Evolutionary conservation across 2,888 invertebrate species (phyloP).

Genomic region (Chaitophorus viminalis): DNA sequence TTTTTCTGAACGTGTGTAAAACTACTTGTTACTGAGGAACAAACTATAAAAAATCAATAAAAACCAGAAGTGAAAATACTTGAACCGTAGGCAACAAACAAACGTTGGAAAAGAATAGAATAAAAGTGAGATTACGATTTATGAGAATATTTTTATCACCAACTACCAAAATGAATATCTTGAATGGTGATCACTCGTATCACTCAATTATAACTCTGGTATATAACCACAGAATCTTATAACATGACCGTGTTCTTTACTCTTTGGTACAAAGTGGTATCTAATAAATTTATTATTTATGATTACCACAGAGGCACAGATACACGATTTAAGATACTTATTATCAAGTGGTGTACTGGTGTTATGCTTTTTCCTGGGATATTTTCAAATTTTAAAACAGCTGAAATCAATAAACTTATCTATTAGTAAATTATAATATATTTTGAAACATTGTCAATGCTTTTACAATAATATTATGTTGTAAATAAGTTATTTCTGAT

Average conservation of each 20-base stretch:
- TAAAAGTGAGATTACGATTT: not conserved
- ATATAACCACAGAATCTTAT: no score
- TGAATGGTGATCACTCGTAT: not conserved
- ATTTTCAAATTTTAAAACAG: not conserved
- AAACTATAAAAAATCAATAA: not conserved
- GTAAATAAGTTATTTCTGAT: not conserved
- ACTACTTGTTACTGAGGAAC: not conserved
- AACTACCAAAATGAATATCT: not conserved
- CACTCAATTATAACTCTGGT: no score
- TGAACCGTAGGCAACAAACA: not conserved
- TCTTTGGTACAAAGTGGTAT: no score
- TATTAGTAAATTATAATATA: not conserved
- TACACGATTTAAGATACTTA: no score
- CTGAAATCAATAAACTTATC: not conserved
- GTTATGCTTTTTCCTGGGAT: not conserved
- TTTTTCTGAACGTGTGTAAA: not conserved
- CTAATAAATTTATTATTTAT: no score
- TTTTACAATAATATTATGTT: not conserved
- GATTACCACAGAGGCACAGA: no score
- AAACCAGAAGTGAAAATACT: not conserved
- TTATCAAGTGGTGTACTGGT: no score
- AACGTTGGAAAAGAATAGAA: no score
- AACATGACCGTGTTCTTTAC: no score
- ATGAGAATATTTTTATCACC: not conserved
- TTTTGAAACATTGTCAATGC: not conserved